Base-by-base conservation (phyloP, 2,113 vertebrate species). In the Thomomys bottae region DNA sequence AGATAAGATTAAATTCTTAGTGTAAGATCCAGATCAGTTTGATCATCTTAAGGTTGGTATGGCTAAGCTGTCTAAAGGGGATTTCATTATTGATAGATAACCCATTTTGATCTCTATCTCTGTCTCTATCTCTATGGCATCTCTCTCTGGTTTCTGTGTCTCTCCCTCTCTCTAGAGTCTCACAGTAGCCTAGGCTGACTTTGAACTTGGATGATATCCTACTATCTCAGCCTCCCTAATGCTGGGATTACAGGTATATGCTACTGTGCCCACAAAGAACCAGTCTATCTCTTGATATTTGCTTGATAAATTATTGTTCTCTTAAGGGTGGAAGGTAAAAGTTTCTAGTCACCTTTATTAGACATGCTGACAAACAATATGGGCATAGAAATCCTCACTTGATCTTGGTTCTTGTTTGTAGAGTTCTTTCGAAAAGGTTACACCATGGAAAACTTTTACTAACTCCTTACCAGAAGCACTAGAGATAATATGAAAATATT, bases 211-310 rank as follows among this genome's bases (percentile, higher is more conserved):
- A n/a, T 54, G 49, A 54, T 54, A 54, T 54, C 49, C 49, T 54
- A 54, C 49, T 54, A 15, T 54, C 49, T 14, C 14, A 54, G 49
- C 49, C 49, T 20, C 4, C 49, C 49, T 18, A 54, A 15, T 54
- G 49, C 21, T 61, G 24, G 59, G 59, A 11, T 61, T 24, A 61
- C 59, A 61, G 20, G 59, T 26, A 61, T 61, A 26, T 61, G 6
- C 59, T 26, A 61, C 59, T 26, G 24, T 61, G 59, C 59, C 9
- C 24, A 26, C 45, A 70, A 90, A 71, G 59, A 70, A 30, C 21
- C 10, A 68, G 28, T 59, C n/a, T 34, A n/a, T 71, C 72, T 80
- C 76, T 84, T 88, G 71, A 49, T 80, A 75, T 8, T 92, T 80
- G 30, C 54, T 57, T 68, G 18, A 72, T 76, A 67, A 83, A 72